Conservation (phyloP, 2,797 vertebrate genomes). For the Lithobates pipiens region DNA sequence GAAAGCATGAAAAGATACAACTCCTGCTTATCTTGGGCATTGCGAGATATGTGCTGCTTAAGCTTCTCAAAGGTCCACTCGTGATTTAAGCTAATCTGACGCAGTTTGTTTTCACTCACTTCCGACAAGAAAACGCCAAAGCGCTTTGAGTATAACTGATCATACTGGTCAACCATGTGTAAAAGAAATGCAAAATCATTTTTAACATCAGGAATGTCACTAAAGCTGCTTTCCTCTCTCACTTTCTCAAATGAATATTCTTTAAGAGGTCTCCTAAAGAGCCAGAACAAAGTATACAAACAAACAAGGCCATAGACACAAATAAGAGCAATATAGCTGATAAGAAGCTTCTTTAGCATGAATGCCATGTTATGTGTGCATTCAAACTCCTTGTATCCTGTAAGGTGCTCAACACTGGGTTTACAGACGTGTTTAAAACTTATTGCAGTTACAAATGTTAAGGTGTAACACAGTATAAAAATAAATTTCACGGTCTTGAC, state of each 20-base stretch:
- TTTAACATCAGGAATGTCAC: slow-evolving; percentile 98
- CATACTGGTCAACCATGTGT: slow-evolving; percentile 98
- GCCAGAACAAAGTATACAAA: slow-evolving; percentile 96
- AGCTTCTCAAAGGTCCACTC: slow-evolving; percentile 98
- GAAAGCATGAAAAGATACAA: slow-evolving; percentile 97
- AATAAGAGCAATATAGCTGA: slow-evolving; percentile 95
- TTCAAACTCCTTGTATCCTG: slow-evolving; percentile 90
- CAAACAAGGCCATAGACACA: slow-evolving; percentile 95
- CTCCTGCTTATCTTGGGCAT: slow-evolving; percentile 92
- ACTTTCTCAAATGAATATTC: slow-evolving; percentile 99
- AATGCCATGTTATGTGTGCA: slow-evolving; percentile 99
- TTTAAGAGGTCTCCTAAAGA: slow-evolving; percentile 94
- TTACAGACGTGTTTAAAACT: slow-evolving; percentile 91
- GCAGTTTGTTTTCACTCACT: slow-evolving; percentile 97
- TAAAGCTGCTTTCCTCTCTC: slow-evolving; percentile 97
- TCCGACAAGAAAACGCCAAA: slow-evolving; percentile 97
- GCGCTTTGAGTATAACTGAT: slow-evolving; percentile 96
- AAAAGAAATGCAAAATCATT: slow-evolving; percentile 98
- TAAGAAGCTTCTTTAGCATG: slow-evolving; percentile 94
- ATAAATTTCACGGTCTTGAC: slow-evolving; percentile 98
- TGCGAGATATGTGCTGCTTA: slow-evolving; percentile 91
- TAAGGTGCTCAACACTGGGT: slow-evolving; percentile 93
- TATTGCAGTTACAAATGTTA: slow-evolving; percentile 94
- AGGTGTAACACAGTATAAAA: slow-evolving; percentile 95
- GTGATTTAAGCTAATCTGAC: slow-evolving; percentile 95